These are phyloP conservation scores for Tetragnatha montana DNA, from an alignment of 2,888 invertebrate species.

Conservation along the genomic window DNA sequence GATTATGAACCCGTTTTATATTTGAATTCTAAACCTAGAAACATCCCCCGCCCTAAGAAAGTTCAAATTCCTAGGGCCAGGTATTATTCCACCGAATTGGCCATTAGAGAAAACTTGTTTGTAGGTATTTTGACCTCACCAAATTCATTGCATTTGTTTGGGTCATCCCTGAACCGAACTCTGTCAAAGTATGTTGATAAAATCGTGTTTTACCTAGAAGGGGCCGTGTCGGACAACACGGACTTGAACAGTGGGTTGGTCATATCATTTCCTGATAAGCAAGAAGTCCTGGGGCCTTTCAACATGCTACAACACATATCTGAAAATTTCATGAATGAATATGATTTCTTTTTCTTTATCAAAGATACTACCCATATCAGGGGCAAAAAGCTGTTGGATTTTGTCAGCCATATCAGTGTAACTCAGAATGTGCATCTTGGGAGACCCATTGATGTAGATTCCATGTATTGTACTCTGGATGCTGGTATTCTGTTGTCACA, in stretches of 20 bases:
- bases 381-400: constrained; percentile 83
- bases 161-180: constrained; percentile 91
- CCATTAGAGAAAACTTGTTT: constrained; percentile 91
- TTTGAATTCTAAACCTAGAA: constrained; percentile 63
- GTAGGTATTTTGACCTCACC: constrained; percentile 83
- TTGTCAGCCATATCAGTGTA: constrained; percentile 87
- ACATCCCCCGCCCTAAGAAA: constrained; percentile 46
- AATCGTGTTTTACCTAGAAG: constrained; percentile 85
- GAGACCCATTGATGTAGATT: constrained; percentile 30
- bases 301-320: constrained; percentile 92
- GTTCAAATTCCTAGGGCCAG: constrained; percentile 75
- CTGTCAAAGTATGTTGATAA: constrained; percentile 89
- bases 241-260: constrained; percentile 80
- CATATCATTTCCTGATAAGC: constrained; percentile 90
- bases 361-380: constrained; percentile 91
- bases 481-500: constrained; percentile 92
- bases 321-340: constrained; percentile 91
- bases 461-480: constrained; percentile 79
- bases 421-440: constrained; percentile 80
- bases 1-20: constrained; percentile 68
- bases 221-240: constrained; percentile 76
- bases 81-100: constrained; percentile 96
- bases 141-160: constrained; percentile 80
- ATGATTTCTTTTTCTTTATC: constrained; percentile 93
- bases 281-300: constrained; percentile 86